Base-by-base conservation (phyloP, 2,888 invertebrate species). In the Pandemis heparana region DNA sequence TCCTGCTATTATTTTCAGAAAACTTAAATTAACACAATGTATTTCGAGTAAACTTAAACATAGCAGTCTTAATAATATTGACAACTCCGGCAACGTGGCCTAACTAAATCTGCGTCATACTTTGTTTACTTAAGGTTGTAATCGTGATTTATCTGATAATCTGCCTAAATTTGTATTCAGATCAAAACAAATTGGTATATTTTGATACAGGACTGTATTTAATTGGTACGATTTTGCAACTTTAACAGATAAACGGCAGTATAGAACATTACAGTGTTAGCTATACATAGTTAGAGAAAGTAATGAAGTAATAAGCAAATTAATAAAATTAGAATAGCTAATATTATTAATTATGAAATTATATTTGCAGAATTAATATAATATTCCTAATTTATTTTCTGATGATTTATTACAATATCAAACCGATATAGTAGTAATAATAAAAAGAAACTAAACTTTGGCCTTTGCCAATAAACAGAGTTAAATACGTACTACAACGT, bases 21-120 rank as follows among this genome's bases (percentile, higher is more conserved):
- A 62, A 53, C 43, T 53, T 51, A 72, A 53, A 61, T 67, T 61
- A 56, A 68, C 78, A 81, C 79, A 79, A 77, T 78, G 79, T 76
- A 77, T 79, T 78, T 79, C 71, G 78, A 79, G 78, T 78, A 66
- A 82, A 80, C 81, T 81, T 83, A 83, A 79, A 68, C 78, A 78
- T 78, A 85, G 76, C 85, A 85, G 85, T 85, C 85, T 85, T 85
- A 85, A 82, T 80, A 82, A 79, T 81, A 81, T 79, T 79, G 65
- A 76, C 51, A 66, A 63, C 59, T 60, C 53, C 41, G 23, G 46
- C 39, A 68, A 39, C 38, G 48, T 39, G 56, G 38, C 53, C 60
- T 41, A 67, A 63, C 5, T 10, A 63, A 63, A 43, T 43, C 23
- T 23, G 56, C 23, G 10, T 56, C 23, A 12, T 12, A 56, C 56